A percentile compares a stretch with the other conserved stretches of the same genome.
Evolutionary conservation across 2,888 invertebrate genomes (phyloP).

Genomic region (Pseudoips prasinana): DNA sequence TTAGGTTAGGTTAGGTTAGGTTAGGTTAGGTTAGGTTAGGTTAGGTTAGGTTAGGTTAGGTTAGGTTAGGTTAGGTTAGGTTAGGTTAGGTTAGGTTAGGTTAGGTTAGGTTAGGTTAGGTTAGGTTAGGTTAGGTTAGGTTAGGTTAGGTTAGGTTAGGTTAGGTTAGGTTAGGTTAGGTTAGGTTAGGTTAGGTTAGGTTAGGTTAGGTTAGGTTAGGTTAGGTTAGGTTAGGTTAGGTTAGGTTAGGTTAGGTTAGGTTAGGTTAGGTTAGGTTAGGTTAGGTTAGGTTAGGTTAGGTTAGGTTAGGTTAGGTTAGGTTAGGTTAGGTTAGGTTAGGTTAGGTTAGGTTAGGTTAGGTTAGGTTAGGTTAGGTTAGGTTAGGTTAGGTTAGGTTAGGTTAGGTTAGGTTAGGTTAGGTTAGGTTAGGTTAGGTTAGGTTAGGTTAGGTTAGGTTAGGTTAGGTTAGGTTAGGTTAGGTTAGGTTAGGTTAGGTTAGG

Average conservation of each 20-base stretch:
- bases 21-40: conserved; percentile 9
- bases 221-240: conserved; percentile 9
- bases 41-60: conserved; percentile 9
- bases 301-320: conserved; percentile 13
- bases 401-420: conserved; percentile 15
- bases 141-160: conserved; percentile 9
- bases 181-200: conserved; percentile 10
- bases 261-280: conserved; percentile 11
- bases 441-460: conserved; percentile 8
- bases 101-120: conserved; percentile 9
- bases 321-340: conserved; percentile 15
- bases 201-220: conserved; percentile 16
- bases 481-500: conserved; percentile 8
- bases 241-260: conserved; percentile 10
- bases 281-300: conserved; percentile 12
- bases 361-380: conserved; percentile 15
- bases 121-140: conserved; percentile 9
- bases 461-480: conserved; percentile 6
- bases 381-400: conserved; percentile 15
- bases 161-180: conserved; percentile 9
- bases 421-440: conserved; percentile 7
- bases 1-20: conserved; percentile 9
- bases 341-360: conserved; percentile 15
- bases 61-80: conserved; percentile 9
- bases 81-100: conserved; percentile 9